phyloP scores from a whole-genome alignment of 2,797 vertebrate species.

The Dendrocincla tyrannina region DNA sequence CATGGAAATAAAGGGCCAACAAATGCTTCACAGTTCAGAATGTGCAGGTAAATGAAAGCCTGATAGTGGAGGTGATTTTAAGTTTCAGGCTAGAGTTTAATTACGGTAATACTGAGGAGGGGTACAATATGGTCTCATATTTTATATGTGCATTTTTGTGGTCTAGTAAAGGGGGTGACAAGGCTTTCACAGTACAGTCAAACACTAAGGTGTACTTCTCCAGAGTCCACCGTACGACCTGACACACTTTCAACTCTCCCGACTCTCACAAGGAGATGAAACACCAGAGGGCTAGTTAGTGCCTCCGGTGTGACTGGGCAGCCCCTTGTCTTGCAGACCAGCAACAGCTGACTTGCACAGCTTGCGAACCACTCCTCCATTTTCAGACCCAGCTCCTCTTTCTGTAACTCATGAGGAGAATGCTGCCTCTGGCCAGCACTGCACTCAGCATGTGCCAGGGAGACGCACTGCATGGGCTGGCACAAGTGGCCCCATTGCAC shows the following conservation, averaged over 20 bases:
- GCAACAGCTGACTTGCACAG: neutral
- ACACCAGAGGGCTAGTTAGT: neutral
- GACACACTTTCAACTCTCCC: neutral
- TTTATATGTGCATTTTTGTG: neutral
- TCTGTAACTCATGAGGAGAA: neutral
- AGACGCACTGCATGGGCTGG: rapidly evolving
- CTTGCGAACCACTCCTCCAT: neutral
- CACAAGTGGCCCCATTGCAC: neutral
- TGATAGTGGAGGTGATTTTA: neutral
- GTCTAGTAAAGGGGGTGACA: neutral
- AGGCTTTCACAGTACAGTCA: neutral
- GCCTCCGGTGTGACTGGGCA: neutral
- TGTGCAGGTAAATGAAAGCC: neutral
- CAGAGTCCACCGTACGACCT: neutral
- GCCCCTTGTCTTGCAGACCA: neutral
- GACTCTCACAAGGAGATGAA: neutral
- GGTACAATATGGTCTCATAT: neutral
- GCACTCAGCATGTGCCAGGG: neutral
- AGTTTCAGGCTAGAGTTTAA: neutral
- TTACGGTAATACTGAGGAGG: neutral
- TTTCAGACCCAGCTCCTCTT: neutral
- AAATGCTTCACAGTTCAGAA: neutral
- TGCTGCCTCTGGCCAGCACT: neutral
- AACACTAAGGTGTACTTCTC: neutral
- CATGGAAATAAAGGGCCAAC: neutral